Percentiles rank a stretch among this genome's conserved stretches.
Conservation (phyloP, 2,888 invertebrate genomes). For the Hydropsyche betteni region DNA sequence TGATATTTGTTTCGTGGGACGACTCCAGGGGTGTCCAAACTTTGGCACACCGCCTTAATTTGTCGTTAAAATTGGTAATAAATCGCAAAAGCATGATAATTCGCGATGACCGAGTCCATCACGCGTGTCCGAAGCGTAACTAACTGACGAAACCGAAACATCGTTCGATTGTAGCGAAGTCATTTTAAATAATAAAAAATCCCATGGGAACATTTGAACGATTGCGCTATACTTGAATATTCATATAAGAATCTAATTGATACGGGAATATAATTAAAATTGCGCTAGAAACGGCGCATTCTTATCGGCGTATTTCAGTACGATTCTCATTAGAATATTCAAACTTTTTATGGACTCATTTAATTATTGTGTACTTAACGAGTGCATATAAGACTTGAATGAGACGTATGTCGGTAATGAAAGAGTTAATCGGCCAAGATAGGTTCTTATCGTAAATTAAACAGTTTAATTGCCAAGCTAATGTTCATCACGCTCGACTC, state of each 20-base stretch:
- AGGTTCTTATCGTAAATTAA: conserved; percentile 21
- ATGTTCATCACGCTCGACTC: conserved; percentile 23
- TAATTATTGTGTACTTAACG: not conserved
- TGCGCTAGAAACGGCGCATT: not conserved
- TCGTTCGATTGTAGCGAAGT: not conserved
- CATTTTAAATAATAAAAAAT: not conserved
- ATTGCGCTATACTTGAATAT: too few relatives aligned
- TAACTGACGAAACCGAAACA: conserved; percentile 30
- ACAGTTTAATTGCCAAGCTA: conserved; percentile 24
- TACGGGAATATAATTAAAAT: not conserved
- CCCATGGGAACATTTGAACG: too few relatives aligned
- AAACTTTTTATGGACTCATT: not conserved
- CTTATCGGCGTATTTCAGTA: too few relatives aligned
- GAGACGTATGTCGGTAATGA: too few relatives aligned
- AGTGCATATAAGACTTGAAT: not conserved
- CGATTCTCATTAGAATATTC: too few relatives aligned
- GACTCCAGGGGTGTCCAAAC: not conserved
- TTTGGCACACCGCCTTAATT: not conserved
- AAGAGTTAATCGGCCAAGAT: too few relatives aligned
- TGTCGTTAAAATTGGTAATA: conserved; percentile 1
- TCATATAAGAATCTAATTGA: too few relatives aligned
- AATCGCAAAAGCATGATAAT: conserved; percentile 34
- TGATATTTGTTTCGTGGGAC: not conserved
- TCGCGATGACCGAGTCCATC: conserved; percentile 32
- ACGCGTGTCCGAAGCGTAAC: conserved; percentile 37